phyloP scores from a whole-genome alignment of 2,797 vertebrate genomes.

The Sebastes baramenuke region DNA sequence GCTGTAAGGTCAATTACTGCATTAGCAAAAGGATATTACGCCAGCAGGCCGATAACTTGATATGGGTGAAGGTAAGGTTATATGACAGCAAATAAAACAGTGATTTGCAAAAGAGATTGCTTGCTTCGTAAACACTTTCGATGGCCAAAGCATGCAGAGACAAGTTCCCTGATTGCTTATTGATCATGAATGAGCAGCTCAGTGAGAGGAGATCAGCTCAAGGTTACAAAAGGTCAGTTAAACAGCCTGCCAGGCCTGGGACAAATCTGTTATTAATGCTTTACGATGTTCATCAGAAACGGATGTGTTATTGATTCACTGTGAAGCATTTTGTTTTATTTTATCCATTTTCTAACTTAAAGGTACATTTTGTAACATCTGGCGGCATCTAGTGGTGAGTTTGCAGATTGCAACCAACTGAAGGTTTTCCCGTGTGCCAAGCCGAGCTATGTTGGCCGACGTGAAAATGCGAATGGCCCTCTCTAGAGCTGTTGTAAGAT shows the following conservation, averaged over 20 bases:
- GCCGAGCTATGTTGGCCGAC: too few relatives aligned
- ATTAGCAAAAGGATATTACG: conserved; percentile 53
- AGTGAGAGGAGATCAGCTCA: conserved; percentile 62
- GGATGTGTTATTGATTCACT: conserved; percentile 1
- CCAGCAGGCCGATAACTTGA: conserved; percentile 37
- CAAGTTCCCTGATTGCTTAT: conserved; percentile 82
- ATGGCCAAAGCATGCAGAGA: conserved; percentile 65
- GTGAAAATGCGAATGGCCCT: too few relatives aligned
- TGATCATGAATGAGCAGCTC: conserved; percentile 77
- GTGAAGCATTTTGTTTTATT: not conserved
- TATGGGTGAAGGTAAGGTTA: conserved; percentile 67
- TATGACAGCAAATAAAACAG: conserved; percentile 78
- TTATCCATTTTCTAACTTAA: not conserved
- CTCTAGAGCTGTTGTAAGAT: too few relatives aligned
- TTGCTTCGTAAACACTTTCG: conserved; percentile 79
- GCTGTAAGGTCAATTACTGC: conserved; percentile 65
- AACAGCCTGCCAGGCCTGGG: conserved; percentile 12
- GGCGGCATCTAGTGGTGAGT: not conserved
- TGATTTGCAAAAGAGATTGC: conserved; percentile 81
- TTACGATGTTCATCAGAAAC: conserved; percentile 4
- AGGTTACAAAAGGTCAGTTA: conserved; percentile 66
- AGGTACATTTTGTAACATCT: not conserved
- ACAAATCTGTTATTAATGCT: conserved; percentile 42
- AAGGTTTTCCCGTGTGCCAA: not conserved
- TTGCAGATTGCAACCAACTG: not conserved